Base-by-base conservation (phyloP, 1,140 invertebrate genomes). In the Drosophila arizonae region DNA sequence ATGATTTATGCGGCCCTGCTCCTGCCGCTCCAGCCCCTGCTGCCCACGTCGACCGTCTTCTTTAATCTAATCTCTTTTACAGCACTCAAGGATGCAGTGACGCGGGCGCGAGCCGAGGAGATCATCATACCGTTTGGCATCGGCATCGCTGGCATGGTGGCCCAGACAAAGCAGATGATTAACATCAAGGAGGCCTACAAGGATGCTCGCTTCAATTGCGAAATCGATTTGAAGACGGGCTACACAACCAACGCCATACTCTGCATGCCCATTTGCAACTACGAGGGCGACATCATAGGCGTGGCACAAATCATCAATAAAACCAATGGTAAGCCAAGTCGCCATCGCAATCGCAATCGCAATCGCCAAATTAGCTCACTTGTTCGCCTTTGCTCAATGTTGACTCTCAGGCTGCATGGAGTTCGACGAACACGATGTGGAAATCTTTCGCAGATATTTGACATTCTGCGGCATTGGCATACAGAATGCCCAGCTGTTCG, bases 291-390 rank as follows among this genome's bases (percentile, higher is more conserved):
- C 79, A 98, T 99, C 0, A 98, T 99, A 71, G 98, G 98, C 4
- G 98, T 99, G 0, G 98, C 98, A 36, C 97, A 99, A 93, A 98
- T 99, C 75, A 98, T 99, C 76, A 99, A 99, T 92, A 99, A 99
- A 93, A 97, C 96, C 51, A 95, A 97, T 90, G 96, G 94, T 91
- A 78, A 62, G 11, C 13, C 6, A 43, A 26, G 9, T 28, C 9
- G 0, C 30, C 17, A 33, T 17, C n/a, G 5, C 56, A 30, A 4
- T 21, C 4, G 0, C 28, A 30, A 4, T 66, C 17, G 17, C 17
- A 17, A 17, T 17, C 17, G 21, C 21, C 1, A 28, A 33, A 30
- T 54, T 30, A 41, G 36, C 21, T 33, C 3, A 28, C 24, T 30
- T 46, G 10, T 62, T 45, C n/a, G 17, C 41, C 6, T 0, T 2